Conservation (phyloP, 2,888 invertebrate genomes). For the Thalpophila matura region DNA sequence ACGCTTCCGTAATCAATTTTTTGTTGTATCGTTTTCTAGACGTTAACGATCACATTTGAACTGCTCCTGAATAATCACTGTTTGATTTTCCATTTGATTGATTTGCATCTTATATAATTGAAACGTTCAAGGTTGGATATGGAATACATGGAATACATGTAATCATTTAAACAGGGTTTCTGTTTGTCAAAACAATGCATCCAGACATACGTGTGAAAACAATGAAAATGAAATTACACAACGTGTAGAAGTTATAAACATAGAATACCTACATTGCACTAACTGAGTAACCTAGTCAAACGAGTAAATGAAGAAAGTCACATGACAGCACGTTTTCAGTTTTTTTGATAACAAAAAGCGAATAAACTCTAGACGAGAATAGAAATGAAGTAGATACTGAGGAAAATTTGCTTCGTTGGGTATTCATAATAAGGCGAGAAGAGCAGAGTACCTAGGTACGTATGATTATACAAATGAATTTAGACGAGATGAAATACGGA, state of each 20-base stretch:
- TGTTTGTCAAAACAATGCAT: conserved; percentile 7
- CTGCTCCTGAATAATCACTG: conserved; percentile 26
- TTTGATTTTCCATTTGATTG: conserved; percentile 10
- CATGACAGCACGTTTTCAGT: conserved; percentile 7
- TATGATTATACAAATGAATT: conserved; percentile 54
- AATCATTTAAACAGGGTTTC: too few species aligned
- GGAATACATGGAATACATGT: not conserved
- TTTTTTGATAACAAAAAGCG: conserved; percentile 24
- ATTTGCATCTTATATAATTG: conserved; percentile 27
- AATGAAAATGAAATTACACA: conserved; percentile 17
- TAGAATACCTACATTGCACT: conserved; percentile 9
- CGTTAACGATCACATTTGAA: conserved; percentile 39
- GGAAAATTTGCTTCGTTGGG: conserved; percentile 50
- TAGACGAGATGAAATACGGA: conserved; percentile 37
- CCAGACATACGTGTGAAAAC: not conserved
- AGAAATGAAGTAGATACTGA: conserved; percentile 47
- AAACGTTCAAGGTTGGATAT: conserved; percentile 8
- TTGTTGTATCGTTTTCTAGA: conserved; percentile 33
- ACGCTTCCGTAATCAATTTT: conserved; percentile 57
- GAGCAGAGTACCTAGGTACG: conserved; percentile 14
- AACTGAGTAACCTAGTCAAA: conserved; percentile 4
- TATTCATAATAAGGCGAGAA: conserved; percentile 42
- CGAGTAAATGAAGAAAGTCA: conserved; percentile 16
- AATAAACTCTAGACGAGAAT: conserved; percentile 45
- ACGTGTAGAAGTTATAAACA: conserved; percentile 6